Percentiles rank a stretch among this genome's conserved stretches.
Evolutionary conservation across 2,113 vertebrate genomes (phyloP).

Genomic region (Python bivittatus): DNA sequence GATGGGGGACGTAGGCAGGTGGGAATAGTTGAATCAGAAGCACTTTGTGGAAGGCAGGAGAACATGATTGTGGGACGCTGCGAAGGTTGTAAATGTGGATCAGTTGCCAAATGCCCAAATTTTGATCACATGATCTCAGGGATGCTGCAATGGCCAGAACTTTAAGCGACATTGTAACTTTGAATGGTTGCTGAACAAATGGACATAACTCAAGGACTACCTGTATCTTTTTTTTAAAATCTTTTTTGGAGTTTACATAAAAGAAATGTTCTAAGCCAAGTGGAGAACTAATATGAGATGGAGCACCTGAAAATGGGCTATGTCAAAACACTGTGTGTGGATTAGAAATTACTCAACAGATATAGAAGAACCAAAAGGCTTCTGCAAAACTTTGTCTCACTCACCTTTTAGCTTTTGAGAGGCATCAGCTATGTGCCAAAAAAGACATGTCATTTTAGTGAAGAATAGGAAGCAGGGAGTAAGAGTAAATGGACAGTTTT

Average conservation of each 20-base stretch:
- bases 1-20: neutral
- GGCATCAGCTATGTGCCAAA: neutral
- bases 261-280: neutral
- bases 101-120: neutral
- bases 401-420: neutral
- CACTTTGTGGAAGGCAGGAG: neutral
- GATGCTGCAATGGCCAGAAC: neutral
- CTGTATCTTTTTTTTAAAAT: neutral
- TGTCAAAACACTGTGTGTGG: neutral
- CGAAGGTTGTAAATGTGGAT: neutral
- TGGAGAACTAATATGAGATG: neutral
- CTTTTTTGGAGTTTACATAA: neutral
- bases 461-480: neutral
- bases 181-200: neutral
- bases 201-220: neutral
- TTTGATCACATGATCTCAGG: neutral
- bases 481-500: neutral
- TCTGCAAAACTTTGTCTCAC: neutral
- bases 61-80: neutral
- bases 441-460: neutral
- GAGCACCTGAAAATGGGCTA: neutral
- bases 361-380: neutral
- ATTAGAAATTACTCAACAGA: neutral
- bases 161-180: neutral
- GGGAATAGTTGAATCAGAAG: neutral